Evolutionary conservation across 2,797 vertebrate species (phyloP), one percentile per base, ranked within the genome.

Genomic region (Phalanger gymnotis): DNA sequence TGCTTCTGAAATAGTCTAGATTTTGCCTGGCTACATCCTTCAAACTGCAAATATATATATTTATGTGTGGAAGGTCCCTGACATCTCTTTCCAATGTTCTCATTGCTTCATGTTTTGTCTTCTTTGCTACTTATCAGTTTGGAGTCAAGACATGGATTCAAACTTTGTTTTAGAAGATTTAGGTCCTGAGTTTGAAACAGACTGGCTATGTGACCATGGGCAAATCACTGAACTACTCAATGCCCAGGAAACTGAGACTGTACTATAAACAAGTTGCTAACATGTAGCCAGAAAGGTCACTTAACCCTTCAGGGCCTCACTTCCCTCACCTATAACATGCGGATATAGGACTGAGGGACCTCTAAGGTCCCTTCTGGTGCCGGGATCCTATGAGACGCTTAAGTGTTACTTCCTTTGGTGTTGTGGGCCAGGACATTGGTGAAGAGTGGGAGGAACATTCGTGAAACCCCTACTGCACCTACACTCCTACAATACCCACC

Each of bases 1-100:
- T 92, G 53, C 27, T 90, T 92, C 92, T 87, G 92, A 58, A 96
- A 89, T 92, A 40, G 92, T 52, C 73, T 56, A 90, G n/a, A 91
- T 28, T 57, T 87, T 87, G 40, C 87, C 55, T 90, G 61, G 57
- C 28, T 53, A 47, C n/a, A 40, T 40, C 81, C 92, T 91, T 56
- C 47, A 28, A 66, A 73, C n/a, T n/a, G 61, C 16, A 73, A 73
- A 73, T n/a, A 19, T 73, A 87, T 31, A 87, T 34, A 51, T 91
- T 81, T 94, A 53, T 30, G 54, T 81, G n/a, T 5, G 2, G 61
- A 57, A n/a, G 22, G 93, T 91, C 53, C 51, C 28, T 13, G 73
- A 0, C 34, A n/a, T 92, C 81, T 66, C 61, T 40, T 73, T 73
- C 34, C 16, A n/a, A 19, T 66, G 31, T 73, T 73, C 19, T 5